phyloP scores from a whole-genome alignment of 2,888 invertebrate genomes.

The Bombylius discolor region DNA sequence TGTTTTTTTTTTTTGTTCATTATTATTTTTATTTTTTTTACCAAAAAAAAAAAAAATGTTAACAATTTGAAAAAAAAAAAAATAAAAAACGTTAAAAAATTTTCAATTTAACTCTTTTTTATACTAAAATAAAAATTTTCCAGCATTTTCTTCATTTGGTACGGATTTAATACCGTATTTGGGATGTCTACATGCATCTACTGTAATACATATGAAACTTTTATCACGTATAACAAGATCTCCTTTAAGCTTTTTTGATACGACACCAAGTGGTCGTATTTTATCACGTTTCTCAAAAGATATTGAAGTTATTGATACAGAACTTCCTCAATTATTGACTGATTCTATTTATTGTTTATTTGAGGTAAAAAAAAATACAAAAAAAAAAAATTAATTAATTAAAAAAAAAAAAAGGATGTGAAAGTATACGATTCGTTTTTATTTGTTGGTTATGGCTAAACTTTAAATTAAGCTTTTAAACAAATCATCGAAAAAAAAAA shows the following conservation, averaged over 20 bases:
- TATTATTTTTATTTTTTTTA: no score
- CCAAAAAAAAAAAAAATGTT: no score
- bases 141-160: slow-evolving; percentile 55
- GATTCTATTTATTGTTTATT: slow-evolving; percentile 44
- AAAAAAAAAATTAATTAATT: neutral
- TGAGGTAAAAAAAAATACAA: slow-evolving; percentile 37
- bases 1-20: no score
- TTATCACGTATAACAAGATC: slow-evolving; percentile 39
- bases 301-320: slow-evolving; percentile 35
- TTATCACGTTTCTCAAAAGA: slow-evolving; percentile 43
- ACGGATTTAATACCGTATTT: slow-evolving; percentile 54
- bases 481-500: neutral
- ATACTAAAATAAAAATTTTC: slow-evolving; percentile 26
- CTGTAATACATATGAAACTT: slow-evolving; percentile 33
- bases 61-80: no score
- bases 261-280: slow-evolving; percentile 49
- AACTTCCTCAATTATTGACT: slow-evolving; percentile 37
- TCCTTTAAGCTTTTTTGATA: slow-evolving; percentile 47
- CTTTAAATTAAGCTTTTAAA: neutral
- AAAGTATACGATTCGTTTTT: neutral
- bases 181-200: slow-evolving; percentile 36
- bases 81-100: no score
- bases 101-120: no score
- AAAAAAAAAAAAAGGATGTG: neutral
- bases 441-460: neutral